These are phyloP conservation scores for Chaetogeoica ovagalla DNA, from an alignment of 2,888 invertebrate species.

Conservation along the genomic window DNA sequence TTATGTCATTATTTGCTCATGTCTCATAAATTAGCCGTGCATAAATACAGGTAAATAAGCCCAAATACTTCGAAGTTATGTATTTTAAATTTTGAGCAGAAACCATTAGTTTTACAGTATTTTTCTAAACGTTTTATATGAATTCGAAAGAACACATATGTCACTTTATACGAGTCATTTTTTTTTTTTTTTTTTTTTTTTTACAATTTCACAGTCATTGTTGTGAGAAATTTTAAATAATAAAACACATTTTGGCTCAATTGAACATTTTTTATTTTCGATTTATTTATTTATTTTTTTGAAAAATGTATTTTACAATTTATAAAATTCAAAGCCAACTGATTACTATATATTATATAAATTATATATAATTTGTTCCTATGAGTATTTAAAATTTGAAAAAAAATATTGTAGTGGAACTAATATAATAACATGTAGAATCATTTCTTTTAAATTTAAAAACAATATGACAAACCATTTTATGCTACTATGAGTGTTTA, in stretches of 20 bases:
- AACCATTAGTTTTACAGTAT: no score
- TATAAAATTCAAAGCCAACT: neutral
- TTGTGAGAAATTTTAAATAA: no score
- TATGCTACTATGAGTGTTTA: no score
- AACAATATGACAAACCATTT: no score
- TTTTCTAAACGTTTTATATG: no score
- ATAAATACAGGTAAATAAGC: constrained; percentile 76
- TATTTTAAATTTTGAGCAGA: no score
- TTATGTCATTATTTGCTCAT: constrained; percentile 83
- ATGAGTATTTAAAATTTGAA: neutral
- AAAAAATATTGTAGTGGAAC: neutral
- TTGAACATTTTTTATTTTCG: neutral
- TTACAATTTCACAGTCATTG: no score
- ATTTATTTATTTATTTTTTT: neutral
- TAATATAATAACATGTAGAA: neutral
- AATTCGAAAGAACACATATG: no score
- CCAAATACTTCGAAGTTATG: no score
- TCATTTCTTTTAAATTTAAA: neutral
- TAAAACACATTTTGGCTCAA: neutral
- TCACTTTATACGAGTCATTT: no score
- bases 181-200: no score
- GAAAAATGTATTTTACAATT: neutral
- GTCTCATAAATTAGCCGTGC: constrained; percentile 78
- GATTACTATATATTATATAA: neutral
- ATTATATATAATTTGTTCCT: neutral